Evolutionary conservation across 2,797 vertebrate species (phyloP), one percentile per base, ranked within the genome.

Genomic region (Sphaeramia orbicularis): DNA sequence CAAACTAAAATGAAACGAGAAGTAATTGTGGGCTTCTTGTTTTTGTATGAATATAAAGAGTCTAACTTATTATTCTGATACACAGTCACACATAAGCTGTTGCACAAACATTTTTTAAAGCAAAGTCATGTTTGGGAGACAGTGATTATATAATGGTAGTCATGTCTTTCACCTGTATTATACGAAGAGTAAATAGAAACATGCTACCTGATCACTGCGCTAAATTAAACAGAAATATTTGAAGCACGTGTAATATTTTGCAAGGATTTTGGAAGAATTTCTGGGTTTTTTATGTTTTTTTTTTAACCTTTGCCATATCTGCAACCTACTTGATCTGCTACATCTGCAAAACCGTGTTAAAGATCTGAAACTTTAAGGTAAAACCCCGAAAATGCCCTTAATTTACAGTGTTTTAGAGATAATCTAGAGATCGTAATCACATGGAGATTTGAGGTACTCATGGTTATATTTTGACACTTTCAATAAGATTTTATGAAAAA

Each of bases 1-100:
- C 77, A 82, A 88, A 86, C 72, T 59, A 80, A 86, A 86, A 79
- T 2, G 24, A 83, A 86, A 83, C 44, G 55, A 76, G 36, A 57
- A 62, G 38, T 76, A 72, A 76, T 67, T 44, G 47, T 58, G 63
- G 70, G 74, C 64, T 74, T 57, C 68, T 77, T 72, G 66, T 81
- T 64, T 76, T 71, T 80, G 36, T 76, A 41, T 18, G 36, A 65
- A 43, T 65, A 71, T 51, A 51, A 10, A 13, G 62, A 18, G 10
- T 51, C 53, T 66, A 40, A 71, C 40, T 74, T 51, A 43, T 36
- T 24, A 48, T 44, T 32, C 43, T 15, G 64, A 53, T 47, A 35
- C 62, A 69, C 54, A 69, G 40, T 56, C 57, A 67, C 21, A 74
- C 48, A 64, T 15, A 70, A 9, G 59, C 52, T 44, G 55, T 69